Conservation (phyloP, 2,797 vertebrate species). For the Pantherophis alleghaniensis region DNA sequence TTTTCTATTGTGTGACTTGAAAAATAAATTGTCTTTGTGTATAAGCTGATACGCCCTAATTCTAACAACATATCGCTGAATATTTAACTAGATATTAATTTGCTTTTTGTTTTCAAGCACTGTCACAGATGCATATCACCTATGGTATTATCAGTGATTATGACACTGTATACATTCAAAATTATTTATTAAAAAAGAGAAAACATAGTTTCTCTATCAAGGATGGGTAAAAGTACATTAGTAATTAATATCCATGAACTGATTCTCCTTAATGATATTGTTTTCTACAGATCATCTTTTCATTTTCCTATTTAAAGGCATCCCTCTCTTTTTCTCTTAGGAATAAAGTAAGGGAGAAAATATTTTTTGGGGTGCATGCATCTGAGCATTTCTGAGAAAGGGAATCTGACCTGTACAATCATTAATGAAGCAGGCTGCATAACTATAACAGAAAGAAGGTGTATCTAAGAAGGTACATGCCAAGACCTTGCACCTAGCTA, state of each 20-base stretch:
- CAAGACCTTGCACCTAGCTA: not conserved
- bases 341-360: constrained; percentile 46
- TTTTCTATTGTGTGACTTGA: not conserved
- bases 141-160: constrained; percentile 25
- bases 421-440: not conserved
- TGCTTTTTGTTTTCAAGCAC: not conserved
- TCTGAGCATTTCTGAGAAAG: not conserved
- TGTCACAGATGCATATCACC: constrained; percentile 20
- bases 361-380: not conserved
- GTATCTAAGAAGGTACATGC: not conserved
- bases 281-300: constrained; percentile 47
- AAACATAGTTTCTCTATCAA: constrained; percentile 38
- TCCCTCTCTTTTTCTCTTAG: constrained; percentile 25
- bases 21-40: not conserved
- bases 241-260: constrained; percentile 57
- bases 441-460: not conserved
- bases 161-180: constrained; percentile 21
- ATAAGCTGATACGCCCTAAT: not conserved
- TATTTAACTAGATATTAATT: not conserved
- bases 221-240: constrained; percentile 45
- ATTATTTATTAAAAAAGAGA: constrained; percentile 24
- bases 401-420: not conserved
- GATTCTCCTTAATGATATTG: constrained; percentile 63
- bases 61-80: not conserved
- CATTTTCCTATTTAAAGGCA: constrained; percentile 29